These are phyloP conservation scores for Karalla daura DNA, from an alignment of 2,797 vertebrate genomes.

Conservation along the genomic window DNA sequence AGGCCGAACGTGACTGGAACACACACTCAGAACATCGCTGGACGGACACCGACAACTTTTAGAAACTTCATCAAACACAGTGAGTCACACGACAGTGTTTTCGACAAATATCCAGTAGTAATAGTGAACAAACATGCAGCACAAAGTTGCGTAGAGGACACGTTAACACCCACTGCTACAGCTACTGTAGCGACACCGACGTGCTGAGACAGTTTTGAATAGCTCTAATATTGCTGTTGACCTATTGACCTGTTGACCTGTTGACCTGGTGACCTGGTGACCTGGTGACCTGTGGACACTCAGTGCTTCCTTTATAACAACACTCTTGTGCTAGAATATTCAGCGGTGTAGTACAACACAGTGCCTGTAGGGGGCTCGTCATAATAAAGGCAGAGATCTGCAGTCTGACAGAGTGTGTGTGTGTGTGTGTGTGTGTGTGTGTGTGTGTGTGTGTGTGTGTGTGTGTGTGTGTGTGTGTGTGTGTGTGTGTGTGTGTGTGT, in stretches of 20 bases:
- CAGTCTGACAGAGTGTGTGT: background rate
- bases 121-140: conserved; percentile 74
- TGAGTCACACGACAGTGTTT: conserved; percentile 50
- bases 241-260: no score
- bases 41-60: conserved; percentile 50
- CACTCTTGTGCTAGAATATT: conserved; percentile 45
- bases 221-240: conserved; percentile 70
- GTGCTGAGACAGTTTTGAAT: conserved; percentile 46
- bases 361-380: conserved; percentile 33
- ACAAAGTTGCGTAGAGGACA: conserved; percentile 62
- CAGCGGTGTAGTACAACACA: conserved; percentile 41
- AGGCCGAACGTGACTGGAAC: conserved; percentile 38
- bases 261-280: no score
- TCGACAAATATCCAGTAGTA: conserved; percentile 60
- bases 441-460: background rate
- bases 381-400: conserved; percentile 26
- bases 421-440: background rate
- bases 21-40: conserved; percentile 42
- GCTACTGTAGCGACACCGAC: conserved; percentile 42
- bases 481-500: conserved; percentile 13
- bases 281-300: conserved; percentile 56
- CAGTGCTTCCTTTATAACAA: conserved; percentile 55
- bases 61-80: conserved; percentile 44
- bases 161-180: conserved; percentile 59
- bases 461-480: no score